Conservation (phyloP, 2,113 vertebrate species). For the Mirza zaza region DNA sequence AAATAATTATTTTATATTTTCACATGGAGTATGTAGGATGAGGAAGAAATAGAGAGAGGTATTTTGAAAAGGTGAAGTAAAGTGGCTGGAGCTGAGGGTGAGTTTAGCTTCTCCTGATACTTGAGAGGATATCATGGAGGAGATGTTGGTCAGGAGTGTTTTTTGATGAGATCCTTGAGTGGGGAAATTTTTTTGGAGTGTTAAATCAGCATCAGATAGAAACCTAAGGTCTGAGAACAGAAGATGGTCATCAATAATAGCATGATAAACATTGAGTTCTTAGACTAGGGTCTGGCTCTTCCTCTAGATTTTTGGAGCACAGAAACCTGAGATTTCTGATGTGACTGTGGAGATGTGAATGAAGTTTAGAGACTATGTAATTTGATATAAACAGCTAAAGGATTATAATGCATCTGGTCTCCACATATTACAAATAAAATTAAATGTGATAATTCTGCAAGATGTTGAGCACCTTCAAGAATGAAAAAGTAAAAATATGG, state of each 20-base stretch:
- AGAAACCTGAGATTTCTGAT: neutral
- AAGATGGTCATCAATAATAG: neutral
- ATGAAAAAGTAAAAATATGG: neutral
- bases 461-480: neutral
- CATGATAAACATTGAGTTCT: neutral
- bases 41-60: neutral
- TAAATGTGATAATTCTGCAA: neutral
- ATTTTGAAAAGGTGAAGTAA: neutral
- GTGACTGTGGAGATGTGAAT: neutral
- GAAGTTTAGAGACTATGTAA: neutral
- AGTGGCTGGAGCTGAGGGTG: fast-evolving
- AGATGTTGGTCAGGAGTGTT: neutral
- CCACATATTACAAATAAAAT: neutral
- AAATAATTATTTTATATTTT: neutral
- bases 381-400: neutral
- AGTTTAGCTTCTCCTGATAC: neutral
- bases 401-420: neutral
- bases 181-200: neutral
- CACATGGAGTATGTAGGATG: neutral
- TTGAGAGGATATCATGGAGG: neutral
- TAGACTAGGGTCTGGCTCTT: neutral
- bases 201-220: neutral
- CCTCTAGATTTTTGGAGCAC: neutral
- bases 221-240: neutral
- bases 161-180: neutral